Conservation (phyloP, 1,140 invertebrate species). For the Caenorhabditis elegans region DNA sequence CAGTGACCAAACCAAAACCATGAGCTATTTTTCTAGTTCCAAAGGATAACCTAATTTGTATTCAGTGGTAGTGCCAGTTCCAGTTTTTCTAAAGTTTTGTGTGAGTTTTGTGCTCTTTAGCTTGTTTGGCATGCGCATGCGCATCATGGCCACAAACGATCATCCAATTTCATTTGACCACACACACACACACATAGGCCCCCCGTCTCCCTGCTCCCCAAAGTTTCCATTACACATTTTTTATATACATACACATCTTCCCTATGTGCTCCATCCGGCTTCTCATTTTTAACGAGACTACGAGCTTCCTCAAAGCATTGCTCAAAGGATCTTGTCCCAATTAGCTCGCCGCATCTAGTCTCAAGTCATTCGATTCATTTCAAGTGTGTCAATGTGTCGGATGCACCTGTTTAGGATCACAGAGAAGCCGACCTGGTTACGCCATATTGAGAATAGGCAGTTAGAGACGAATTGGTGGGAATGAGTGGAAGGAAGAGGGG, state of each 20-base stretch:
- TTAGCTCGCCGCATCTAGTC: background rate
- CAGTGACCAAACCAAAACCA: too few relatives aligned
- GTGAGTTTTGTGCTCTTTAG: background rate
- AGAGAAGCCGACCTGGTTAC: background rate
- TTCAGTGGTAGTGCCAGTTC: too few relatives aligned
- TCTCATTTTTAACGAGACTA: too few relatives aligned
- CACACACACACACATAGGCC: background rate
- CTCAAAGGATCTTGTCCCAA: background rate
- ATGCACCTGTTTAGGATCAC: background rate
- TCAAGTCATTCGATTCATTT: constrained; percentile 16
- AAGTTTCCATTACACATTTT: constrained; percentile 32
- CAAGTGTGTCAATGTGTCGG: constrained; percentile 32
- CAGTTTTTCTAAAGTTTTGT: background rate
- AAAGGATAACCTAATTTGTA: background rate
- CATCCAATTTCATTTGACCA: constrained; percentile 33
- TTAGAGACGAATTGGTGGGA: constrained; percentile 27
- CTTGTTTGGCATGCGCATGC: constrained; percentile 18
- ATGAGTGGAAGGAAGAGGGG: background rate
- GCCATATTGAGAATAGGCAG: constrained; percentile 16
- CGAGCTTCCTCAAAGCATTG: too few relatives aligned
- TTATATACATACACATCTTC: background rate
- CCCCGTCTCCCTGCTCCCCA: background rate
- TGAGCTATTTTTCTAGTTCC: too few relatives aligned
- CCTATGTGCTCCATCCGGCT: background rate
- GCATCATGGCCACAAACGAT: constrained; percentile 30